Conservation (phyloP, 2,797 vertebrate species). For the Trachops cirrhosus region DNA sequence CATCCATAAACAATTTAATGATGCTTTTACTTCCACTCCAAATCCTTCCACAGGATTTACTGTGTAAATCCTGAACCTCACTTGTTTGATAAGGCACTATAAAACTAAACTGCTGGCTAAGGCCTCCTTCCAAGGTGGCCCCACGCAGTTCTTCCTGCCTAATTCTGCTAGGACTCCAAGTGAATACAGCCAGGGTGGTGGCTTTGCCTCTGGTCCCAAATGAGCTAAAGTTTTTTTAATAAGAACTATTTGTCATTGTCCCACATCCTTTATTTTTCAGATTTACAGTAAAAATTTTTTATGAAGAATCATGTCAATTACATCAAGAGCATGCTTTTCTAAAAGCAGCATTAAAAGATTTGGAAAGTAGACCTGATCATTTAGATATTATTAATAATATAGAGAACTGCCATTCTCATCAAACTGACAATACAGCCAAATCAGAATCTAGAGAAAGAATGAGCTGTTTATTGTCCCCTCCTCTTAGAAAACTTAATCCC, state of each 20-base stretch:
- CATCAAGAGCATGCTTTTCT: neutral
- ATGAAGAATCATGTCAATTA: neutral
- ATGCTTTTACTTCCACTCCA: neutral
- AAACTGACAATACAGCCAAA: neutral
- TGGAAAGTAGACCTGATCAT: neutral
- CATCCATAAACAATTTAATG: slow-evolving; percentile 20
- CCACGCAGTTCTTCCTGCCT: neutral
- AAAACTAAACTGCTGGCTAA: neutral
- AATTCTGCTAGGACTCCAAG: neutral
- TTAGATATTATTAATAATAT: neutral
- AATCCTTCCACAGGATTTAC: too few relatives aligned
- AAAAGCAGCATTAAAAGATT: neutral
- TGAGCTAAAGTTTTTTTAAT: neutral
- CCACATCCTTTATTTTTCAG: neutral
- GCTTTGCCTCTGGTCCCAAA: neutral
- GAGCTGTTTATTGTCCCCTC: too few relatives aligned
- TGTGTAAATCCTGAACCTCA: neutral
- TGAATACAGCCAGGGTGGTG: neutral
- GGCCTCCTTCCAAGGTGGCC: neutral
- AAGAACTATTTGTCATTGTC: neutral
- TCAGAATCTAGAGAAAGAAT: neutral
- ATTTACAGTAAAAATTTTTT: neutral
- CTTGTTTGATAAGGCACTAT: neutral
- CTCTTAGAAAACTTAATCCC: neutral
- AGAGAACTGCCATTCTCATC: neutral